These are phyloP conservation scores for Oryzias curvinotus DNA, from an alignment of 2,113 vertebrate species.

Conservation along the genomic window DNA sequence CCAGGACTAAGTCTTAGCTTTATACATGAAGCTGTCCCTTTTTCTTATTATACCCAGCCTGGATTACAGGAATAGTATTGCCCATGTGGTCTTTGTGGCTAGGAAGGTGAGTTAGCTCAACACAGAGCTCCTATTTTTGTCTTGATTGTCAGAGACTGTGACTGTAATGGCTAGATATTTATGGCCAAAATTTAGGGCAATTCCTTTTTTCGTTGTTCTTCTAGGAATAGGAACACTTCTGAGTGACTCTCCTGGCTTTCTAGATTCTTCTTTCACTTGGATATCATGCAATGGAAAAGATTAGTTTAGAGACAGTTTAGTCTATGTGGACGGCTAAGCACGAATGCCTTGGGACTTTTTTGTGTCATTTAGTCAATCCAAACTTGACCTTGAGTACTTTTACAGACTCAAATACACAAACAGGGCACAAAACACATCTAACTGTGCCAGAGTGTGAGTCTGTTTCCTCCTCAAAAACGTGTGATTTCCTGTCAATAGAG, in stretches of 20 bases:
- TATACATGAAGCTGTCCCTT: slow-evolving; percentile 61
- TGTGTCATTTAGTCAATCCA: slow-evolving; percentile 19
- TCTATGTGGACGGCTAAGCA: not conserved
- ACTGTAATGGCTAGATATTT: slow-evolving; percentile 49
- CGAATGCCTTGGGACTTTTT: slow-evolving; percentile 5
- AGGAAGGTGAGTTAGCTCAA: slow-evolving; percentile 56
- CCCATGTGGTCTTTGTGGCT: slow-evolving; percentile 59
- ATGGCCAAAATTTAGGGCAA: slow-evolving; percentile 54
- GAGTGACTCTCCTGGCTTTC: slow-evolving; percentile 7
- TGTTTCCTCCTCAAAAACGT: slow-evolving; percentile 12
- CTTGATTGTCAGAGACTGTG: slow-evolving; percentile 46
- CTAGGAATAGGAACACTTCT: slow-evolving; percentile 63
- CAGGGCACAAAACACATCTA: too few species aligned
- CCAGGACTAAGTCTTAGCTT: slow-evolving; percentile 43
- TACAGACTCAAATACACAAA: slow-evolving; percentile 36
- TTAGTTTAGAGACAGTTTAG: slow-evolving; percentile 6
- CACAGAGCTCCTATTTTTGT: slow-evolving; percentile 55
- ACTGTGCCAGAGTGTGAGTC: too few species aligned
- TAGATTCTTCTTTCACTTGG: not conserved
- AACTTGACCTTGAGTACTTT: slow-evolving; percentile 18
- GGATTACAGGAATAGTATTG: slow-evolving; percentile 70
- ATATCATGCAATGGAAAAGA: not conserved
- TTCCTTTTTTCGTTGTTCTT: slow-evolving; percentile 55
- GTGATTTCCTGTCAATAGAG: slow-evolving; percentile 40
- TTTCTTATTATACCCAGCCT: slow-evolving; percentile 67